phyloP scores from a whole-genome alignment of 2,888 invertebrate genomes.

The Thymelicus lineola region DNA sequence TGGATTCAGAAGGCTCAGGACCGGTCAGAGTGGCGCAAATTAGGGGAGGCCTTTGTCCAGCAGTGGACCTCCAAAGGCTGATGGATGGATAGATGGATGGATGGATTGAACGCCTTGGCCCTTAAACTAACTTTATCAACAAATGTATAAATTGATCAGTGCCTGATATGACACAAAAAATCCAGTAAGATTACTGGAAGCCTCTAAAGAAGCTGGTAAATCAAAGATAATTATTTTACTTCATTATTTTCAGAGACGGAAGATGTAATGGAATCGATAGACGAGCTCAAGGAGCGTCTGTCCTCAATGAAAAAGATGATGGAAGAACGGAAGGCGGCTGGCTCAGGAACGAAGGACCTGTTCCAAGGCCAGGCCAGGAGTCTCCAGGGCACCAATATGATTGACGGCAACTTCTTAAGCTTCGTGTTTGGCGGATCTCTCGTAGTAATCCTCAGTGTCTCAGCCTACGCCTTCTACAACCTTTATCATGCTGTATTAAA shows the following conservation, averaged over 20 bases:
- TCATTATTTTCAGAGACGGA: conserved; percentile 62
- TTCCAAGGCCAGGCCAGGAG: conserved; percentile 78
- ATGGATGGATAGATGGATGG: too few relatives aligned
- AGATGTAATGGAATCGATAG: conserved; percentile 89
- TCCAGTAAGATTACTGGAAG: too few relatives aligned
- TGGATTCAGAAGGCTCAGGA: too few relatives aligned
- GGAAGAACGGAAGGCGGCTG: conserved; percentile 88
- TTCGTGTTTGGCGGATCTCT: conserved; percentile 93
- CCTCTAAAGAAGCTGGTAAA: too few relatives aligned
- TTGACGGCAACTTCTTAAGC: conserved; percentile 93
- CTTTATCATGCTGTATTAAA: conserved; percentile 92
- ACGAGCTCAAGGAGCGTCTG: conserved; percentile 91
- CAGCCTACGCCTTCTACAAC: conserved; percentile 94
- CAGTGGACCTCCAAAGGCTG: too few relatives aligned
- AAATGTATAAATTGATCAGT: too few relatives aligned
- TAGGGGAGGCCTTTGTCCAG: too few relatives aligned
- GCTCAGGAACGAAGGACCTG: conserved; percentile 76
- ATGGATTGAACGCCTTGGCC: too few relatives aligned
- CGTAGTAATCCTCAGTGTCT: conserved; percentile 91
- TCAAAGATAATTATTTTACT: not conserved
- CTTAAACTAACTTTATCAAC: too few relatives aligned
- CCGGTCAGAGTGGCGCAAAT: too few relatives aligned
- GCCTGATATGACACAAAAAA: too few relatives aligned
- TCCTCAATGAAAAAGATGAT: conserved; percentile 93
- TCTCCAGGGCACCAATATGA: conserved; percentile 86